These are phyloP conservation scores for Calidris pygmaea DNA, from an alignment of 2,113 vertebrate genomes.

Conservation along the genomic window DNA sequence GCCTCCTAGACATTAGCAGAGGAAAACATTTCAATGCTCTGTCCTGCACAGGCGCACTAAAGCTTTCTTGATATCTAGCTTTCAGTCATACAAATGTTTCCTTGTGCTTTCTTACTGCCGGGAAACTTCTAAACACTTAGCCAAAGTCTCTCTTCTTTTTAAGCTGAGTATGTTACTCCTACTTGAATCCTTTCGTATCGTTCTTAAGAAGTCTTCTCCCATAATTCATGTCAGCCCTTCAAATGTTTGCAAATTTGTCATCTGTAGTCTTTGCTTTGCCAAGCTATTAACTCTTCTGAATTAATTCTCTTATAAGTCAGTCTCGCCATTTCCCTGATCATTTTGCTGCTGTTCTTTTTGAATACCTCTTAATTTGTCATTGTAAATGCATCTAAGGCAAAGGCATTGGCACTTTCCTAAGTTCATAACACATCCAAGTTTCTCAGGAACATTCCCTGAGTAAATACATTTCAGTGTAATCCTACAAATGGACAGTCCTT, in stretches of 20 bases:
- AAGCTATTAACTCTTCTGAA: constrained; percentile 20
- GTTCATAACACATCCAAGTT: not conserved
- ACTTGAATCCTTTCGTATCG: not conserved
- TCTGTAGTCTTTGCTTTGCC: constrained; percentile 19
- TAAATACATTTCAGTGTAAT: not conserved
- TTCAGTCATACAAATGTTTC: not conserved
- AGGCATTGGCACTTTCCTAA: not conserved
- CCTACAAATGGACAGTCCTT: not conserved
- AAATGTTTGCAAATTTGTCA: constrained; percentile 55
- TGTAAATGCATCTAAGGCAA: not conserved
- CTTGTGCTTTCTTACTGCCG: constrained; percentile 1
- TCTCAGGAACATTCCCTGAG: not conserved
- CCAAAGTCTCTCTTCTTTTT: constrained; percentile 7
- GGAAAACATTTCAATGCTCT: not conserved
- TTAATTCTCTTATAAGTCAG: constrained; percentile 19
- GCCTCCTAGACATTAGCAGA: not conserved
- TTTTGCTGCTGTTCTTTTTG: constrained; percentile 13
- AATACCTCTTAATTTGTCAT: not conserved
- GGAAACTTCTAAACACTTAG: not conserved
- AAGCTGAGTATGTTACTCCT: not conserved
- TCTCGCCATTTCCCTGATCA: not conserved
- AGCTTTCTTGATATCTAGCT: not conserved
- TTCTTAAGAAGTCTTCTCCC: constrained; percentile 16
- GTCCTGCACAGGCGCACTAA: not conserved
- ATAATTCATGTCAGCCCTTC: constrained; percentile 38